Evolutionary conservation across 1,140 invertebrate species (phyloP).

Genomic region (Goniozus legneri): DNA sequence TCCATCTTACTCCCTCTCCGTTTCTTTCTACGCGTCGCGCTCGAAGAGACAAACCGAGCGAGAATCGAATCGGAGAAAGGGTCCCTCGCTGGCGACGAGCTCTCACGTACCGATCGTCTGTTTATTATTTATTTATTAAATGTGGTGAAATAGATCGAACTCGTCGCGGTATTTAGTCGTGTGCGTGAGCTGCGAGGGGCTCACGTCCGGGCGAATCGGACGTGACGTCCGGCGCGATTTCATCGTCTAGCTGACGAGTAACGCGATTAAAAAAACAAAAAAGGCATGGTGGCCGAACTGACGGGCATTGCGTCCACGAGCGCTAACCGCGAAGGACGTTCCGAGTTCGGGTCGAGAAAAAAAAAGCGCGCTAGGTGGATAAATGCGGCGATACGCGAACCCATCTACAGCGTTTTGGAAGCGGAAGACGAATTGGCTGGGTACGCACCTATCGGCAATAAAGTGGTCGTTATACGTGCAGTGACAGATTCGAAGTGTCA

Average conservation of each 20-base stretch:
- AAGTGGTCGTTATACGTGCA: slow-evolving; percentile 26
- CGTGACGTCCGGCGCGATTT: slow-evolving; percentile 35
- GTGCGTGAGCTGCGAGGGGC: neutral
- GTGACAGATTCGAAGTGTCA: slow-evolving; percentile 1
- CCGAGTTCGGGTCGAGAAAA: slow-evolving; percentile 1
- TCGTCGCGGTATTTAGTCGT: no score
- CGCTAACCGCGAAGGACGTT: slow-evolving; percentile 14
- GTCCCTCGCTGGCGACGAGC: no score
- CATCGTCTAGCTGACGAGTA: slow-evolving; percentile 2
- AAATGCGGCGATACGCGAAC: slow-evolving; percentile 29
- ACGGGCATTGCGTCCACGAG: slow-evolving; percentile 26
- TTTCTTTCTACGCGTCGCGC: no score
- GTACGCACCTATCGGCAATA: neutral
- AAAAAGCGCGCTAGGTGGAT: slow-evolving; percentile 34
- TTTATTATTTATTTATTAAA: no score
- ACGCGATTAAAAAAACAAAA: neutral
- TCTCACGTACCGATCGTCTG: no score
- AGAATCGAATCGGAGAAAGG: no score
- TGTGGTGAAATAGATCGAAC: no score
- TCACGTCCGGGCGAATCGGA: neutral
- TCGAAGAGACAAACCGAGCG: no score
- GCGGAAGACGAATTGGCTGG: slow-evolving; percentile 4
- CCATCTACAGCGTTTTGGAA: slow-evolving; percentile 35
- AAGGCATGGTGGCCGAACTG: slow-evolving; percentile 38
- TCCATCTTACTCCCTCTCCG: no score